Percentiles rank a stretch among this genome's conserved stretches.
Conservation (phyloP, 2,888 invertebrate species). For the Anarsia innoxiella region DNA sequence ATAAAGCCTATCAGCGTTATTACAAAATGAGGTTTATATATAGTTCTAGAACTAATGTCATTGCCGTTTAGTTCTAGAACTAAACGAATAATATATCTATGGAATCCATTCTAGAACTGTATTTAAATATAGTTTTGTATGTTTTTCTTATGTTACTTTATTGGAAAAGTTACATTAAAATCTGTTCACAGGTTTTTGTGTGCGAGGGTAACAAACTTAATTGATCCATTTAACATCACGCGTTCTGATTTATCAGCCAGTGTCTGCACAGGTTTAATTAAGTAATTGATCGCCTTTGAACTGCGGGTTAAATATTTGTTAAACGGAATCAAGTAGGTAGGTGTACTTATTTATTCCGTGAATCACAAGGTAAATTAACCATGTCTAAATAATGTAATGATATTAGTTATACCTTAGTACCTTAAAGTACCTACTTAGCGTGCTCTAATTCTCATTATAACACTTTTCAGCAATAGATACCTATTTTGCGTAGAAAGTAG, state of each 20-base stretch:
- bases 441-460: too few relatives aligned
- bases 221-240: neutral
- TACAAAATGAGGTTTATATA: neutral
- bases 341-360: neutral
- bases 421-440: too few relatives aligned
- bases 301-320: neutral
- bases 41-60: neutral
- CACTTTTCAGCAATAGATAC: too few relatives aligned
- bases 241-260: neutral
- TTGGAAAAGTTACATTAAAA: neutral
- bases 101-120: neutral
- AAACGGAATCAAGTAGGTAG: too few relatives aligned
- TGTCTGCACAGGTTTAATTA: neutral
- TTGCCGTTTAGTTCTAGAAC: neutral
- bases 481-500: too few relatives aligned
- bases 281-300: neutral
- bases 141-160: too few relatives aligned
- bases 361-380: neutral
- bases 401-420: too few relatives aligned
- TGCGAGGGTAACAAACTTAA: neutral
- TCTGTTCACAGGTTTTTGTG: neutral
- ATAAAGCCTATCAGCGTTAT: neutral
- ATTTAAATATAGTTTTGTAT: too few relatives aligned
- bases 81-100: neutral
- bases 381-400: neutral